Evolutionary conservation across 2,888 invertebrate genomes (phyloP).

Genomic region (Aporophyla nigra): DNA sequence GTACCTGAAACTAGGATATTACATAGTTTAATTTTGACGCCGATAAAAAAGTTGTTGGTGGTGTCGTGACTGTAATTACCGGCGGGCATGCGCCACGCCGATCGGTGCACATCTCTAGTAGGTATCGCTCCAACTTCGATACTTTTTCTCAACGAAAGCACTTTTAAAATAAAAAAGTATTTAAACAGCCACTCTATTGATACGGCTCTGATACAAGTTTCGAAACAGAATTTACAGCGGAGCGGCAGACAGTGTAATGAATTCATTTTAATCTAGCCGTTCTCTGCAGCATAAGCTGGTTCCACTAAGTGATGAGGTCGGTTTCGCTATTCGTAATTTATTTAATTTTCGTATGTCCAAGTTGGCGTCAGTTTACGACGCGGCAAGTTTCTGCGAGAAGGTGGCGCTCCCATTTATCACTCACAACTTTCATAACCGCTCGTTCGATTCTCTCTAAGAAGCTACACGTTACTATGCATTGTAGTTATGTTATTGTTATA

Average conservation of each 20-base stretch:
- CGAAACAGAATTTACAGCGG: conserved; percentile 25
- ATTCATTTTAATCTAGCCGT: conserved; percentile 45
- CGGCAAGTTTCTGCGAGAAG: conserved; percentile 69
- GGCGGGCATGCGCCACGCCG: too few species aligned
- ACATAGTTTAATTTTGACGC: too few species aligned
- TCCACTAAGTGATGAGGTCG: conserved; percentile 42
- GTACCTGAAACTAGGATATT: too few species aligned
- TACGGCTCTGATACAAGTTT: conserved; percentile 29
- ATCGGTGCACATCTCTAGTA: too few species aligned
- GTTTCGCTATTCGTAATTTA: conserved; percentile 52
- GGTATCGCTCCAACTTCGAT: not conserved
- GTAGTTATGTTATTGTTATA: conserved; percentile 73
- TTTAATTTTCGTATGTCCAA: conserved; percentile 59
- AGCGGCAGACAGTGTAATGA: conserved; percentile 41
- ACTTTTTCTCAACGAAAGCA: not conserved
- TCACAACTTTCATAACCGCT: conserved; percentile 77
- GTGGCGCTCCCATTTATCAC: conserved; percentile 77
- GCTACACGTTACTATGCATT: conserved; percentile 55
- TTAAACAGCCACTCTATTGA: conserved; percentile 14
- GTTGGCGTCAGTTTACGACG: conserved; percentile 61
- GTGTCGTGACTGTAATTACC: too few species aligned
- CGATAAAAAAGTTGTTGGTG: too few species aligned
- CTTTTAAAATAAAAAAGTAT: conserved; percentile 12
- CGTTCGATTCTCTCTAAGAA: conserved; percentile 66
- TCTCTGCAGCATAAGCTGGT: conserved; percentile 46